Evolutionary conservation across 2,113 vertebrate genomes (phyloP), one percentile per base, ranked within the genome.

Genomic region (Malaclemys terrapin): DNA sequence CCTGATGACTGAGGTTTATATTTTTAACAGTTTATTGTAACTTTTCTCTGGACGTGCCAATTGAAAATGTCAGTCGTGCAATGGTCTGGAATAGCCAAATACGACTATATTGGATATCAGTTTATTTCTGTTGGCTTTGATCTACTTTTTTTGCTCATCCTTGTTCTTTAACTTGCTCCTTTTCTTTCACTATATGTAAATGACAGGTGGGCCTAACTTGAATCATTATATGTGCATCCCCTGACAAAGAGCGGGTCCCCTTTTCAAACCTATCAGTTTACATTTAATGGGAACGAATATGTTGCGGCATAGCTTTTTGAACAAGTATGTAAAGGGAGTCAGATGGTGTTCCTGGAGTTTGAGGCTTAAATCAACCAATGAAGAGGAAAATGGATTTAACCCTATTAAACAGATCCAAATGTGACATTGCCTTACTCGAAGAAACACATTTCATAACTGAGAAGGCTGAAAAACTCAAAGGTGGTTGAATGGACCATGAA

Each of bases 361-460:
- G 85, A 95, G 93, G 69, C 72, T 80, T 59, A 69, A 57, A 95
- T 79, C 50, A 93, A 80, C 62, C 54, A 94, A 31, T 50, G 69
- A 93, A 93, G 72, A 92, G 25, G 82, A 93, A 96, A 96, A 94
- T 83, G 35, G 90, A 54, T 95, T 93, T 42, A 25, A 91, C 14
- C 62, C 90, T 82, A 88, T 92, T 88, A 93, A 94, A 22, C 56
- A 92, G 56, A 85, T 57, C 69, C 87, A 91, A 86, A 92, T 45
- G 65, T 85, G 96, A 91, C 45, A 56, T 53, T 65, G 42, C 17
- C 78, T 93, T 96, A 96, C 96, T 79, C 89, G 85, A 92, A 95
- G 90, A 94, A 95, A 75, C n/a, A 59, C 45, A 78, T n/a, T 42
- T 87, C 95, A 6, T 80, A 95, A 89, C 50, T 38, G 50, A 95